Evolutionary conservation across 2,797 vertebrate species (phyloP).

Genomic region (Pseudochaenichthys georgianus): DNA sequence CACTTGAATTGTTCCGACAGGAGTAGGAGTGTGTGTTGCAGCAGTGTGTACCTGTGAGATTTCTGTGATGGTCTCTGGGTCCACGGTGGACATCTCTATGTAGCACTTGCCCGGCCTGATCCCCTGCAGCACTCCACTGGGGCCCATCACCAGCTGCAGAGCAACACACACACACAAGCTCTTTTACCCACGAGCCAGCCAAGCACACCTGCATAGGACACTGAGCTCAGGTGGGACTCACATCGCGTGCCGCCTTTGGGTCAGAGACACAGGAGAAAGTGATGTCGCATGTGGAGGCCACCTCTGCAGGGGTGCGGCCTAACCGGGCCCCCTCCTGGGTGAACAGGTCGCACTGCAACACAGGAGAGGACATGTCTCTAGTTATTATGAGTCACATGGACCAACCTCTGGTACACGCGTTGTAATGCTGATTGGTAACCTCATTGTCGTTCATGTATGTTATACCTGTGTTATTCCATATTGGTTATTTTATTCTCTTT

Average conservation of each 20-base stretch:
- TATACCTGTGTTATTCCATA: too few species aligned
- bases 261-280: slow-evolving; percentile 99
- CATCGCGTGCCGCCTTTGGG: slow-evolving; percentile 97
- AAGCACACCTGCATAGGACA: neutral
- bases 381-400: neutral
- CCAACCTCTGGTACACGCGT: neutral
- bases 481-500: too few species aligned
- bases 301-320: slow-evolving; percentile 97
- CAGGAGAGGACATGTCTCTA: neutral
- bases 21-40: neutral
- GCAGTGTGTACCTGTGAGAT: slow-evolving; percentile 90
- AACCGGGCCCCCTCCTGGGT: slow-evolving; percentile 97
- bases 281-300: slow-evolving; percentile 98
- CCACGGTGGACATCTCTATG: slow-evolving; percentile 97
- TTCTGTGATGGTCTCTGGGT: slow-evolving; percentile 96
- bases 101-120: slow-evolving; percentile 98
- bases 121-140: slow-evolving; percentile 97
- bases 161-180: neutral
- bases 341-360: slow-evolving; percentile 95
- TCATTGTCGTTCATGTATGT: too few species aligned
- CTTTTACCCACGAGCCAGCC: neutral
- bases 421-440: neutral
- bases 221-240: slow-evolving; percentile 78
- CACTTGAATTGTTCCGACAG: too few species aligned
- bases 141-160: slow-evolving; percentile 94